Conservation (phyloP, 2,113 vertebrate species). For the Malurus elegans region DNA sequence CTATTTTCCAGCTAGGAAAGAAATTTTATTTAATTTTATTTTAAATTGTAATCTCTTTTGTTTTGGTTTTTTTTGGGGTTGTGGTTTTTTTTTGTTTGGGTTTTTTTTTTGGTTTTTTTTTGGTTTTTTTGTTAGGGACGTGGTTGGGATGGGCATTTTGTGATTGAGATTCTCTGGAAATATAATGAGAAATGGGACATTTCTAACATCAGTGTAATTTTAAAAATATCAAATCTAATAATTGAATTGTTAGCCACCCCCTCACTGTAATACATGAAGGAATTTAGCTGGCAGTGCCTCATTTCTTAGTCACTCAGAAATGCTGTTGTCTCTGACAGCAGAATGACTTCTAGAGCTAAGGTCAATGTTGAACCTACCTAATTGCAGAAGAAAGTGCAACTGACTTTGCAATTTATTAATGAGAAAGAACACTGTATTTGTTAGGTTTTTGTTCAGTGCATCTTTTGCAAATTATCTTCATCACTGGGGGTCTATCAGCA, state of each 20-base stretch:
- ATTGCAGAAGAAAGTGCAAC: neutral
- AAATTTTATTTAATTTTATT: neutral
- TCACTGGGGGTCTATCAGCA: neutral
- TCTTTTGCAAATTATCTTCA: neutral
- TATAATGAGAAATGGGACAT: neutral
- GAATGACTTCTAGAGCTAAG: neutral
- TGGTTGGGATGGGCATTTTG: neutral
- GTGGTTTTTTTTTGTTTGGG: no score
- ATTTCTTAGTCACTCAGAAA: neutral
- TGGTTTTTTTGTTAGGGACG: neutral
- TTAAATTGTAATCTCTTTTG: neutral
- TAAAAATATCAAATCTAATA: neutral
- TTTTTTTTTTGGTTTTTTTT: no score
- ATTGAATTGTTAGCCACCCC: neutral
- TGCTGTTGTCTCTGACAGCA: neutral
- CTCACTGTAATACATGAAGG: neutral
- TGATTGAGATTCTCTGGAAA: neutral
- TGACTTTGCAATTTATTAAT: neutral
- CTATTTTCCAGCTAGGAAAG: neutral
- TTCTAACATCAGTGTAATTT: neutral
- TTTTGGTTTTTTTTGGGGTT: neutral
- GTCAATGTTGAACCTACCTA: neutral
- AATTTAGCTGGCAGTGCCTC: neutral
- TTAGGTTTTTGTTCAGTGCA: neutral
- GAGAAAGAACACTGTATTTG: neutral